A percentile compares a stretch with the other conserved stretches of the same genome.
Conservation (phyloP, 1,140 invertebrate genomes). For the Delia radicum region DNA sequence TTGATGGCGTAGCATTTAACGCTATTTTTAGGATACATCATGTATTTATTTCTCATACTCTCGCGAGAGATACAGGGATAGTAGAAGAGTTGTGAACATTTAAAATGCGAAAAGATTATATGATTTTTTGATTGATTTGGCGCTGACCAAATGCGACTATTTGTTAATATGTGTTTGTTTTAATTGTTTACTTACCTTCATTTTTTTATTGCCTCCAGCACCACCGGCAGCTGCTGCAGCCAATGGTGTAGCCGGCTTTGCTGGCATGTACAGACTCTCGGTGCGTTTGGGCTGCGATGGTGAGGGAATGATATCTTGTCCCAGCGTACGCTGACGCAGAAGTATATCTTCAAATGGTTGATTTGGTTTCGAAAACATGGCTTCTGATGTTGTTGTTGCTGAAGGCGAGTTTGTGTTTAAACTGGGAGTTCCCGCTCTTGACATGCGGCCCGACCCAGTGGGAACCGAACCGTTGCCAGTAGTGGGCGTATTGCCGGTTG, state of each 20-base stretch:
- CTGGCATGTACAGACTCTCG: conserved; percentile 75
- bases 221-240: conserved; percentile 56
- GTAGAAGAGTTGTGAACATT: too few relatives aligned
- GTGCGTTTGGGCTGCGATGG: conserved; percentile 83
- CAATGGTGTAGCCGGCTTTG: conserved; percentile 58
- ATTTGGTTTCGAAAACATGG: conserved; percentile 42
- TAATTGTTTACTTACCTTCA: conserved; percentile 53
- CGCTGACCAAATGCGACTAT: too few relatives aligned
- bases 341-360: conserved; percentile 78
- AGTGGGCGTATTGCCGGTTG: conserved; percentile 35
- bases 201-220: conserved; percentile 54
- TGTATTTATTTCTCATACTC: too few relatives aligned
- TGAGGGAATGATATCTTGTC: conserved; percentile 84
- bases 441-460: conserved; percentile 57
- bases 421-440: conserved; percentile 55
- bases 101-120: too few relatives aligned
- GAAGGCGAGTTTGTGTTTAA: conserved; percentile 35
- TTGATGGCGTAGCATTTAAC: background rate
- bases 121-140: too few relatives aligned
- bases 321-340: conserved; percentile 74
- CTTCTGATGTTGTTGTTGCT: conserved; percentile 38
- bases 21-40: conserved; percentile 16
- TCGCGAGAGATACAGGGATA: too few relatives aligned
- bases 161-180: too few relatives aligned
- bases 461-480: conserved; percentile 60